Conservation (phyloP, 1,140 invertebrate species). For the Euura lappo region DNA sequence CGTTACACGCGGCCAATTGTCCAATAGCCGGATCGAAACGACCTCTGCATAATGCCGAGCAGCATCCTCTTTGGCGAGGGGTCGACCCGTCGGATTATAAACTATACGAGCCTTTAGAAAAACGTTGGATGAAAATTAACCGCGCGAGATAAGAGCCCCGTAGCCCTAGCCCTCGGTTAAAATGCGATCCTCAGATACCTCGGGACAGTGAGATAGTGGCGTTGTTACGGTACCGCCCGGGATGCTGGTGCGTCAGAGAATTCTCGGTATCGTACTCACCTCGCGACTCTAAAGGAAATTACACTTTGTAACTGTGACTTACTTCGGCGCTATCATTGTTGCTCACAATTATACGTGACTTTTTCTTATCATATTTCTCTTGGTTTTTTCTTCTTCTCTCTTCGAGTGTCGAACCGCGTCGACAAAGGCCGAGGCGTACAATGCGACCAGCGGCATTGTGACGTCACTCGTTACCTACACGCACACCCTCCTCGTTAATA, state of each 20-base stretch:
- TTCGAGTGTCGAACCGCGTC: neutral
- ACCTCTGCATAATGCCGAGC: too few relatives aligned
- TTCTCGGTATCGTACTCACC: neutral
- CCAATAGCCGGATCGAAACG: too few relatives aligned
- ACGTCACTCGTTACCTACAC: neutral
- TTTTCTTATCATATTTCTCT: neutral
- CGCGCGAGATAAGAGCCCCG: neutral
- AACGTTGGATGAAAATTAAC: neutral
- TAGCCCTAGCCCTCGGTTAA: neutral
- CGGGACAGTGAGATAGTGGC: neutral
- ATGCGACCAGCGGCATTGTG: neutral
- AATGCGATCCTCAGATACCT: neutral
- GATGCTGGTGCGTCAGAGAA: neutral
- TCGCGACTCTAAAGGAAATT: neutral
- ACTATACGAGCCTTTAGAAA: neutral
- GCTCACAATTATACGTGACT: neutral
- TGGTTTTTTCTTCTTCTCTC: neutral
- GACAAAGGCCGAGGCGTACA: neutral
- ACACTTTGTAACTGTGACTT: constrained; percentile 1
- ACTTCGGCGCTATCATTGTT: neutral
- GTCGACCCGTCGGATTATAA: neutral
- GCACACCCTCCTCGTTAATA: neutral
- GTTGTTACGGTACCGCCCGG: neutral
- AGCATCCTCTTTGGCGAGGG: too few relatives aligned
- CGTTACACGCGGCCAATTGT: too few relatives aligned